Conservation (phyloP, 92 coral and sea anemone species). For the Siderastrea siderea region DNA sequence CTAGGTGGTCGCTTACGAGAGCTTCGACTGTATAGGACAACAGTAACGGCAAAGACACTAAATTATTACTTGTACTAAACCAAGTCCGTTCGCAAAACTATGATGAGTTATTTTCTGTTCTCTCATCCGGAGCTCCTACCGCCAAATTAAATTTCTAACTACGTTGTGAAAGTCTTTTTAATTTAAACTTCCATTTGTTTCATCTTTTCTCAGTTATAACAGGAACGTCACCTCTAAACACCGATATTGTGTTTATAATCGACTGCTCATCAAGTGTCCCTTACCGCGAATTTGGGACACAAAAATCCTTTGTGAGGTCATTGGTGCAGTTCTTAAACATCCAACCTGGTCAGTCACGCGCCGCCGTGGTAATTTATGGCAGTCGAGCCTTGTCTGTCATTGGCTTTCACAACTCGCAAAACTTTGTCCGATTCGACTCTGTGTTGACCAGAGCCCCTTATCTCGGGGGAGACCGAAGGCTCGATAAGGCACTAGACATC, state of each 20-base stretch:
- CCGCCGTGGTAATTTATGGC: constrained; percentile 42
- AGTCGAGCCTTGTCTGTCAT: constrained; percentile 9
- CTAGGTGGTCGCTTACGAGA: too few species aligned
- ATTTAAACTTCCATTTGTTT: neutral
- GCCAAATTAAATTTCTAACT: too few species aligned
- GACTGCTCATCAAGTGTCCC: constrained; percentile 44
- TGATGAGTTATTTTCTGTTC: too few species aligned
- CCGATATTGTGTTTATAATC: constrained; percentile 32
- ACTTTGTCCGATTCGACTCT: constrained; percentile 16
- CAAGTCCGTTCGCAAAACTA: too few species aligned
- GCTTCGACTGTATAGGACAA: too few species aligned
- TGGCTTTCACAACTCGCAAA: constrained; percentile 11
- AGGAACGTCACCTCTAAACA: constrained; percentile 41
- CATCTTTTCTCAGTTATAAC: constrained; percentile 17
- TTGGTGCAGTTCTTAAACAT: constrained; percentile 38
- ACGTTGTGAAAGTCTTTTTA: neutral
- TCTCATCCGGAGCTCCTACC: too few species aligned
- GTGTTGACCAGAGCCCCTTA: constrained; percentile 62
- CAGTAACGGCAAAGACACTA: too few species aligned
- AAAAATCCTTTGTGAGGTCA: constrained; percentile 42
- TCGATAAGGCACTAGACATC: constrained; percentile 63
- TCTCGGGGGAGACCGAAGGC: constrained; percentile 68
- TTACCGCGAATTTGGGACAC: constrained; percentile 17
- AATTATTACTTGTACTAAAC: too few species aligned
- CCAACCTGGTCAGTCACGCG: constrained; percentile 36